Base-by-base conservation (phyloP, 92 coral and sea anemone genomes). In the Nematostella vectensis region DNA sequence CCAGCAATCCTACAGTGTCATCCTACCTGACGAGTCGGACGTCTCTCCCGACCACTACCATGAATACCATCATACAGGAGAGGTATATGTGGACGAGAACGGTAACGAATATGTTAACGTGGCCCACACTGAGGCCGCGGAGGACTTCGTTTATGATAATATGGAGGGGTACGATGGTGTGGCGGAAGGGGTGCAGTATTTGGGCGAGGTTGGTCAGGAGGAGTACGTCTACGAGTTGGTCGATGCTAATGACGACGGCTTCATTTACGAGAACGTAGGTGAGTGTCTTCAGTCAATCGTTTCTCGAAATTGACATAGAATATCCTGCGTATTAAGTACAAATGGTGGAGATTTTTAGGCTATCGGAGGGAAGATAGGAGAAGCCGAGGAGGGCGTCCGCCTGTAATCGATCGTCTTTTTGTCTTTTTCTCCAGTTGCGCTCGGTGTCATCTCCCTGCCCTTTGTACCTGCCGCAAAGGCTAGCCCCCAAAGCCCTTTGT, bases 141-240 rank as follows among this genome's bases (percentile, higher is more conserved):
- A 38, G 0, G 59, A 51, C 1, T 19, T 52, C 19, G 50, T 63
- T 20, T 50, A 50, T 29, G 59, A 63, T 16, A 48, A 61, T 17
- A 62, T 49, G 58, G 20, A 8, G 68, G 68, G 33, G 40, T 33
- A 33, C 15, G 40, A 33, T 6, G 29, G 25, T 26, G 1, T 10
- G 9, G 23, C 9, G 2, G 15, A 6, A 24, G 63, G 15, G 2
- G 29, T 6, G 17, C 16, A 29, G 37, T 4, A 47, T 6, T 8
- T 47, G 52, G 21, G 21, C 8, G 57, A 2, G 25, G 3, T 9
- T 15, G 4, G 57, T 17, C 9, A 50, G 11, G 3, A 50, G 4
- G 57, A 12, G 57, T 33, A 33, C 40, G 40, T 6, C 8, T 33
- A 33, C 15, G 40, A 33, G 40, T 6, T 33, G 40, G 15, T 33